Evolutionary conservation across 2,888 invertebrate genomes (phyloP).

Genomic region (Oxyteleia sp.): DNA sequence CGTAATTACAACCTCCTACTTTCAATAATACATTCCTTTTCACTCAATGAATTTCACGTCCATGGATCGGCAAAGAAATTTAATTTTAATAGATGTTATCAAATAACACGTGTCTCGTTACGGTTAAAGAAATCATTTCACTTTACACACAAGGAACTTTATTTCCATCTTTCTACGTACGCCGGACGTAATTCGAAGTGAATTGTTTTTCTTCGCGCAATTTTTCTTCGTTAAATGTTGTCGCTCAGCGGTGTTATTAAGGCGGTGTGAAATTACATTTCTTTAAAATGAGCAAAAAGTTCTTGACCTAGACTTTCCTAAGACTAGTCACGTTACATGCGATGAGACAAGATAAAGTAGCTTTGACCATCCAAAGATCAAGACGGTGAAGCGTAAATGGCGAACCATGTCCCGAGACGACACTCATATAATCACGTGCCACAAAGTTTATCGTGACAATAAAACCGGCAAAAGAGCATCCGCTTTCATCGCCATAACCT

Average conservation of each 20-base stretch:
- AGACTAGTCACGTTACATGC: constrained; percentile 34
- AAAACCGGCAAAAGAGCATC: constrained; percentile 48
- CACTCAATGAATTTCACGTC: too few relatives aligned
- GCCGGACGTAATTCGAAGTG: too few relatives aligned
- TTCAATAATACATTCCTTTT: too few relatives aligned
- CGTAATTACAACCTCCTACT: constrained; percentile 2
- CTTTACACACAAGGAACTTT: too few relatives aligned
- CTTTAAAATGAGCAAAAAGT: constrained; percentile 37
- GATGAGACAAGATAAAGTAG: constrained; percentile 58
- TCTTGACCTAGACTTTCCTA: constrained; percentile 65
- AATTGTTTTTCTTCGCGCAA: not conserved
- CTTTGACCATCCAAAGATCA: constrained; percentile 60
- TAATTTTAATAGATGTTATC: too few relatives aligned
- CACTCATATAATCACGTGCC: constrained; percentile 52
- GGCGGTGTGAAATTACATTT: constrained; percentile 40
- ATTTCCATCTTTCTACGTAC: too few relatives aligned
- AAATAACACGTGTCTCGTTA: not conserved
- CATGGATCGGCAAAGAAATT: too few relatives aligned
- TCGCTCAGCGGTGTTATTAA: constrained; percentile 16
- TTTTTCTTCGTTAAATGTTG: constrained; percentile 17
- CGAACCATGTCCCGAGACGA: constrained; percentile 45
- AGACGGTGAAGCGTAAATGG: constrained; percentile 59
- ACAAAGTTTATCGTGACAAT: constrained; percentile 56
- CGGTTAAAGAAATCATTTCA: not conserved
- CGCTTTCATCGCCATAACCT: constrained; percentile 49